These are phyloP conservation scores for Lysandra bellargus DNA, from an alignment of 2,888 invertebrate species.

Conservation along the genomic window DNA sequence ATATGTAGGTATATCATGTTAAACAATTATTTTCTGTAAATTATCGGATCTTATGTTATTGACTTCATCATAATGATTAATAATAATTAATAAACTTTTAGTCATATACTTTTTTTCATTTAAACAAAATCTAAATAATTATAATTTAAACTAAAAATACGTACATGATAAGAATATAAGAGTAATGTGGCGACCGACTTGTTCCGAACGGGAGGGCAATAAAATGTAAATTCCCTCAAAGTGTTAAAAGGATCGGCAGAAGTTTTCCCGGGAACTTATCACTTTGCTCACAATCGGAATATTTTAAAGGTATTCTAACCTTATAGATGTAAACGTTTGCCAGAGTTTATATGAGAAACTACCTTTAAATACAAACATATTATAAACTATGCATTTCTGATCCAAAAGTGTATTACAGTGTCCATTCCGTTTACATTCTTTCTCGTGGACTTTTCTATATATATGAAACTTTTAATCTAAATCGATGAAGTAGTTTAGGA, in stretches of 20 bases:
- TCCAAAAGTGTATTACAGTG: neutral
- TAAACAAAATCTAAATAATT: neutral
- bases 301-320: constrained; percentile 31
- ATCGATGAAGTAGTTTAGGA: too few relatives aligned
- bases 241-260: constrained; percentile 35
- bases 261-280: constrained; percentile 32
- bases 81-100: too few relatives aligned
- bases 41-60: too few relatives aligned
- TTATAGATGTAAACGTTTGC: constrained; percentile 1
- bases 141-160: neutral
- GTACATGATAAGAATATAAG: constrained; percentile 5
- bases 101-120: too few relatives aligned
- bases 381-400: neutral
- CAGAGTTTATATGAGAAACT: neutral
- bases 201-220: constrained; percentile 31
- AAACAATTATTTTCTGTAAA: too few relatives aligned
- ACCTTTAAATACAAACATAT: neutral
- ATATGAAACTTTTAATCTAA: too few relatives aligned
- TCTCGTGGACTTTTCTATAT: too few relatives aligned
- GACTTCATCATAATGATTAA: too few relatives aligned
- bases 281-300: constrained; percentile 32
- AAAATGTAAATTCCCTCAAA: constrained; percentile 35
- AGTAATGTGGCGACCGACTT: constrained; percentile 32
- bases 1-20: too few relatives aligned
- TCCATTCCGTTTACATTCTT: too few relatives aligned